These are phyloP conservation scores for Chloroclystis v-ata DNA, from an alignment of 2,888 invertebrate species.

Conservation along the genomic window DNA sequence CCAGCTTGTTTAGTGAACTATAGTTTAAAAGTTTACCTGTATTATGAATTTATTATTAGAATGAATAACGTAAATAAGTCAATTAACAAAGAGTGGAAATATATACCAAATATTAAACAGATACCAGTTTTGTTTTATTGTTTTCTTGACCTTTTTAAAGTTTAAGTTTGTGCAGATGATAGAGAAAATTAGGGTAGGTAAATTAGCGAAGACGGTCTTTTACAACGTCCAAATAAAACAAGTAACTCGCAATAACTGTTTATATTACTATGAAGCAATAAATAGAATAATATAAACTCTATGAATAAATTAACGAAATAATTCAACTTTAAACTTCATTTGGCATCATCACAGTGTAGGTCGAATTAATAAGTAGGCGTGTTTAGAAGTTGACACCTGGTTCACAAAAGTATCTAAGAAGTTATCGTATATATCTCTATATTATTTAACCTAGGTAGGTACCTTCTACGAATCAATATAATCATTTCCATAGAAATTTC, in stretches of 20 bases:
- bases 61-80: constrained; percentile 13
- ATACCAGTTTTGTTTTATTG: background rate
- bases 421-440: background rate
- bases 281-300: constrained; percentile 74
- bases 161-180: no score
- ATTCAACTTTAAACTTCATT: constrained; percentile 62
- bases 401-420: background rate
- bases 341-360: constrained; percentile 75
- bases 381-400: background rate
- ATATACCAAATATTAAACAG: constrained; percentile 1
- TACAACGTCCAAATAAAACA: constrained; percentile 24
- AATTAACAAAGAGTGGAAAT: constrained; percentile 10
- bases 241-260: constrained; percentile 45
- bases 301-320: constrained; percentile 71
- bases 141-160: background rate
- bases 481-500: no score
- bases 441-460: background rate
- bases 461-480: background rate
- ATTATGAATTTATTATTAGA: background rate
- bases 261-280: constrained; percentile 75
- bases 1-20: no score
- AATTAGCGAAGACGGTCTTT: no score
- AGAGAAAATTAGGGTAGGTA: no score
- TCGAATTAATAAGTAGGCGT: constrained; percentile 44
- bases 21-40: no score